These are phyloP conservation scores for Oceanodroma leucorhoa DNA, from an alignment of 2,797 vertebrate genomes.

Conservation along the genomic window DNA sequence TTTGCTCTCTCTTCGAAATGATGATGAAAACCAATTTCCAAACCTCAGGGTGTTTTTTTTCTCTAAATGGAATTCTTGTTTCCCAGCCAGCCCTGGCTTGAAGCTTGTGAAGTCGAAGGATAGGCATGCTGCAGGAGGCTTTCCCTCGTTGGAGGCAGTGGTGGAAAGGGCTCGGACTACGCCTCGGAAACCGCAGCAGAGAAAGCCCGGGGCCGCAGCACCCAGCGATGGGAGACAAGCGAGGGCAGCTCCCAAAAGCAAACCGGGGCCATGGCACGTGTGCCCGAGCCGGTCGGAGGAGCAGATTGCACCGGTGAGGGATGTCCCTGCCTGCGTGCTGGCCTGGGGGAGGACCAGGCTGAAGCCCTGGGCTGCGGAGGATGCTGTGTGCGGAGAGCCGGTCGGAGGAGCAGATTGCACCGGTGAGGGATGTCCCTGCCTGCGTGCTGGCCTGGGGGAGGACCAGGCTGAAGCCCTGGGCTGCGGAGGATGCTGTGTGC, in stretches of 20 bases:
- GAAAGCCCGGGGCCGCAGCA: background rate
- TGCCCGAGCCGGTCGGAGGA: background rate
- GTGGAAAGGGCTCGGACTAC: accelerated
- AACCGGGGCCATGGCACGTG: accelerated
- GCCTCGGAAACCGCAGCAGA: background rate
- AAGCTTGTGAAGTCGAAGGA: background rate
- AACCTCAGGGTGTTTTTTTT: background rate
- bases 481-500: background rate
- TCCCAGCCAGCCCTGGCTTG: background rate
- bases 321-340: accelerated
- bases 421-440: accelerated
- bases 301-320: background rate
- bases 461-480: background rate
- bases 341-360: background rate
- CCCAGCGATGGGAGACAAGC: background rate
- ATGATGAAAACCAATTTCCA: constrained; percentile 40
- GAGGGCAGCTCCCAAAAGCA: background rate
- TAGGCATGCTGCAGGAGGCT: background rate
- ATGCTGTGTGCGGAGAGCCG: background rate
- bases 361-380: background rate
- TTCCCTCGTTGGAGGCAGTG: background rate
- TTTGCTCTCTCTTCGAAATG: accelerated
- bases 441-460: accelerated
- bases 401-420: background rate
- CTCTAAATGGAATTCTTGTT: constrained; percentile 35